Base-by-base conservation (phyloP, 1,140 invertebrate species). In the Branchinecta lindahli region DNA sequence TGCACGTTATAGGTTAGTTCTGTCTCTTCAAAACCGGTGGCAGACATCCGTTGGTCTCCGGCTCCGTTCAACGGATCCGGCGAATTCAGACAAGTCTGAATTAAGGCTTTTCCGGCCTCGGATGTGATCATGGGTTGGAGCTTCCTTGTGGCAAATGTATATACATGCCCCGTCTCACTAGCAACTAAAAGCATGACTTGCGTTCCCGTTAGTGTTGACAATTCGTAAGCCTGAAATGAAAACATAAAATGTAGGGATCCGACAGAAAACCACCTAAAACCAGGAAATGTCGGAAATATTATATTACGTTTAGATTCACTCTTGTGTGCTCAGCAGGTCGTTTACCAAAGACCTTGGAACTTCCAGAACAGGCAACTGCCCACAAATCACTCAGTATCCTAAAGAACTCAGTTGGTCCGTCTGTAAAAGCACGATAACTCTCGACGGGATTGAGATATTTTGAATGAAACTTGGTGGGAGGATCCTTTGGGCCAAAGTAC, bases 51-150 rank as follows among this genome's bases (percentile, higher is more conserved):
- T 80, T 97, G 94, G 81, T 96, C 93, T 1, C 83, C 83, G 72
- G 82, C 81, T 68, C 83, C 81, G 10, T 84, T 84, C 46, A 88
- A 89, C 67, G 92, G 91, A 79, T 98, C 95, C 45, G 96, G 96
- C 66, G 94, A 95, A 81, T 98, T 98, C 44, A 99, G 85, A 81
- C 97, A 99, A 69, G 94, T 97, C 81, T 99, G 96, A 76, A 99
- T 99, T 67, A 99, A 84, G 66, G 93, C 89, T 81, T 99, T 99
- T 67, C 96, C 97, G 70, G 94, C 93, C 77, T 99, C 96, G 75
- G 93, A 96, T 15, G 94, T 97, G 78, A 99, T 99, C 95, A 99
- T 99, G 68, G 96, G 97, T 80, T 99, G 95, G 65, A 99, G 83
- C 81, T 99, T 99, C 70, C 94, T 84, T 67, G 97, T 99, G 46